Conservation (phyloP, 2,888 invertebrate genomes). For the Rhingia campestris region DNA sequence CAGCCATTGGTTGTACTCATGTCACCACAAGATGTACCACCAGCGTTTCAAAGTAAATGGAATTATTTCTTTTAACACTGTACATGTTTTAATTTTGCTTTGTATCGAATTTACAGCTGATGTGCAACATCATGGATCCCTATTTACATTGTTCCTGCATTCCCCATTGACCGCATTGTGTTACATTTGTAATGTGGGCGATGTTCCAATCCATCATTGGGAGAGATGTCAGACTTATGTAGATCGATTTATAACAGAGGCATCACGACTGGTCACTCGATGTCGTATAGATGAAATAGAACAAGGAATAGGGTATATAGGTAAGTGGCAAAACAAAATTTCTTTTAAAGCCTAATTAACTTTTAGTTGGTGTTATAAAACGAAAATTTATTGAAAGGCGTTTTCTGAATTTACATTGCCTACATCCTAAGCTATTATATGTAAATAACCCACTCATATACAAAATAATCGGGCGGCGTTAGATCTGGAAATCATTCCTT, state of each 20-base stretch:
- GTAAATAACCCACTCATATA: no score
- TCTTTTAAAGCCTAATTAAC: no score
- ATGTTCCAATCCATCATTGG: conserved; percentile 93
- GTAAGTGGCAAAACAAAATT: conserved; percentile 73
- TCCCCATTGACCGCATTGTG: conserved; percentile 96
- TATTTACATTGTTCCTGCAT: conserved; percentile 97
- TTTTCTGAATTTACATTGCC: no score
- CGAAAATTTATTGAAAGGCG: no score
- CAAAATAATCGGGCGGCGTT: no score
- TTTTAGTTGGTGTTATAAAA: no score
- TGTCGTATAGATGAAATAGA: conserved; percentile 90
- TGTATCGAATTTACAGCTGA: conserved; percentile 83
- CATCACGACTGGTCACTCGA: conserved; percentile 91
- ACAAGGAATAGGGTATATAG: conserved; percentile 83
- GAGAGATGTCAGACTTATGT: conserved; percentile 94
- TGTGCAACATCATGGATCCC: conserved; percentile 93
- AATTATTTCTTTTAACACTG: background rate
- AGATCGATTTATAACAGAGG: conserved; percentile 94
- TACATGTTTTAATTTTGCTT: background rate
- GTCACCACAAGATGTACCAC: conserved; percentile 95
- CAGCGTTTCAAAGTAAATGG: conserved; percentile 89
- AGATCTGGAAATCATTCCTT: no score
- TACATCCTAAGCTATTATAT: no score
- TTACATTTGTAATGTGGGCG: conserved; percentile 93
- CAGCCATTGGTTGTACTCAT: conserved; percentile 96